These are phyloP conservation scores for Furcifer pardalis DNA, from an alignment of 2,797 vertebrate species.

Conservation along the genomic window DNA sequence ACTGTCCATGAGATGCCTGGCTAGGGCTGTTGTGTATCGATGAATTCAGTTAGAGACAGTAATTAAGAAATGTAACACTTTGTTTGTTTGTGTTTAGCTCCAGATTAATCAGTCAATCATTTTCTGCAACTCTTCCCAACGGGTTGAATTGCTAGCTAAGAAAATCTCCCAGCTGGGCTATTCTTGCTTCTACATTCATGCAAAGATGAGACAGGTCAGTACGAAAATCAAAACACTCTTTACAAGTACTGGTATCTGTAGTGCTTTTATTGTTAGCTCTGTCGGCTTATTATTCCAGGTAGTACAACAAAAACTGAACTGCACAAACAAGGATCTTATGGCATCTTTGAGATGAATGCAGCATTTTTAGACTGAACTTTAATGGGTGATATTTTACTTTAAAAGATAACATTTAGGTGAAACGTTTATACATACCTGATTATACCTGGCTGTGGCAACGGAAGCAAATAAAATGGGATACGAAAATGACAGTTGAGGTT, in stretches of 20 bases:
- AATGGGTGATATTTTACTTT: no score
- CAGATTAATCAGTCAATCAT: conserved; percentile 99
- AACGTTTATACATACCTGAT: no score
- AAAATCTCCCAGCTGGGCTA: conserved; percentile 99
- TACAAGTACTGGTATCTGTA: background rate
- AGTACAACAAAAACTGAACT: no score
- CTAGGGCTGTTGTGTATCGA: background rate
- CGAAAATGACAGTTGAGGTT: no score
- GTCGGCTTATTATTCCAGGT: no score
- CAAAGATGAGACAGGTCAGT: conserved; percentile 99
- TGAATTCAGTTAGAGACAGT: background rate
- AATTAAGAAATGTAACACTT: background rate
- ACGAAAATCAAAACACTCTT: background rate
- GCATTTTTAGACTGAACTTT: no score
- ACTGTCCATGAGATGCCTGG: background rate
- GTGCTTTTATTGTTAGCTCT: background rate
- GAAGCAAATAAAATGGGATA: no score
- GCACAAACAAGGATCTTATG: no score
- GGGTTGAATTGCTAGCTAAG: conserved; percentile 98
- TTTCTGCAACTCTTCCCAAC: conserved; percentile 99
- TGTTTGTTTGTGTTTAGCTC: conserved; percentile 81
- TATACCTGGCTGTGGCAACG: no score
- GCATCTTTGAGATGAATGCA: no score
- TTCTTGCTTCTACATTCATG: conserved; percentile 99
- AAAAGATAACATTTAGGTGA: no score